These are phyloP conservation scores for Rhopalosiphum nymphaeae DNA, from an alignment of 2,888 invertebrate species.

Conservation along the genomic window DNA sequence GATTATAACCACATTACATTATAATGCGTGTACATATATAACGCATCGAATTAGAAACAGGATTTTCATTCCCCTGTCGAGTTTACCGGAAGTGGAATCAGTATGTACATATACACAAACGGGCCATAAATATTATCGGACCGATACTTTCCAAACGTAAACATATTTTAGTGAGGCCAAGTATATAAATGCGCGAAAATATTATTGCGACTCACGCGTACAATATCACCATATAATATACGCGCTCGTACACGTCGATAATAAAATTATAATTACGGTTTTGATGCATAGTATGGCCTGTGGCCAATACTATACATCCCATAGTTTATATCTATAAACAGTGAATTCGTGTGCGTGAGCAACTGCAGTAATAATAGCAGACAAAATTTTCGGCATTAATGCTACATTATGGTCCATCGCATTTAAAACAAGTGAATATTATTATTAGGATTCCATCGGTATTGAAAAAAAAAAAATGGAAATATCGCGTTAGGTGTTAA, in stretches of 20 bases:
- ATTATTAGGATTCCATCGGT: not conserved
- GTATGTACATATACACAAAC: not conserved
- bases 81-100: conserved; percentile 44
- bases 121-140: conserved; percentile 33
- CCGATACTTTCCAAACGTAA: conserved; percentile 50
- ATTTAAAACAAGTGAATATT: not conserved
- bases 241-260: not conserved
- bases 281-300: not conserved
- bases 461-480: not conserved
- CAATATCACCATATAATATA: not conserved
- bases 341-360: too few relatives aligned
- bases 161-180: conserved; percentile 9
- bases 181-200: not conserved
- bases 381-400: too few relatives aligned
- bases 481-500: not conserved
- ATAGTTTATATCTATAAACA: too few relatives aligned
- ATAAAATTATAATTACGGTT: not conserved
- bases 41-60: conserved; percentile 15
- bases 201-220: not conserved
- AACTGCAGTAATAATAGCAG: too few relatives aligned
- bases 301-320: not conserved
- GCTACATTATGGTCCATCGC: not conserved
- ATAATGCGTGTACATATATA: not conserved
- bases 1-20: not conserved
- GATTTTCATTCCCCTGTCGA: not conserved